Evolutionary conservation across 1,140 invertebrate species (phyloP), one percentile per base, ranked within the genome.

Genomic region (Paraescarpia echinospica): DNA sequence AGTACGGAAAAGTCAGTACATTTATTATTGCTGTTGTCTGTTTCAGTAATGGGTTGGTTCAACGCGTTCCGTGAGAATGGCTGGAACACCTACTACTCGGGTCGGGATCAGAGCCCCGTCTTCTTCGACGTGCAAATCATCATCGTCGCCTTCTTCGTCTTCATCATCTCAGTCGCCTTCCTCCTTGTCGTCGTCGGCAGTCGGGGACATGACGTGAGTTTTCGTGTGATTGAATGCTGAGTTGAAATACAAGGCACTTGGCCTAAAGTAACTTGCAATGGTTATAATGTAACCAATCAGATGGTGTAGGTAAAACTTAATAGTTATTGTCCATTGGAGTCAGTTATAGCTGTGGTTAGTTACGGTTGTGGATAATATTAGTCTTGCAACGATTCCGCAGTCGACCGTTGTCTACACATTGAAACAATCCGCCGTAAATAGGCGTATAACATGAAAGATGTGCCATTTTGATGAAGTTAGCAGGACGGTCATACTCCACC

Each of bases 71-170:
- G 92, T 92, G 35, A 90, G 18, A 34, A 41, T 27, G 92, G 92
- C 34, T 92, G 92, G 92, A 92, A 92, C 35, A 92, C 92, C 5
- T 92, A 92, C 89, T 92, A 92, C 33, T 88, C 35, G 31, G 92
- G 77, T 14, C 92, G 77, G 18, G 59, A 77, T 27, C 51, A 34
- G 8, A 59, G 31, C 34, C 51, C 51, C 31, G 92, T 34, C 77
- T 59, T 88, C 8, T 92, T 90, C n/a, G 90, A 90, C 33, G 77
- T 92, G 89, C 34, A 41, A 35, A 6, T 90, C 5, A 35, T 35
- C 2, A 18, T 92, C 34, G 27, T 92, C 35, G 33, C 35, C 34
- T 92, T 77, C 92, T 41, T 33, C 12, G 89, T 89, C 31, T 35
- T 34, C 4, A 89, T 92, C 92, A 92, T 88, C n/a, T 51, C 92